These are phyloP conservation scores for Grantiella picta DNA, from an alignment of 2,113 vertebrate species.

Conservation along the genomic window DNA sequence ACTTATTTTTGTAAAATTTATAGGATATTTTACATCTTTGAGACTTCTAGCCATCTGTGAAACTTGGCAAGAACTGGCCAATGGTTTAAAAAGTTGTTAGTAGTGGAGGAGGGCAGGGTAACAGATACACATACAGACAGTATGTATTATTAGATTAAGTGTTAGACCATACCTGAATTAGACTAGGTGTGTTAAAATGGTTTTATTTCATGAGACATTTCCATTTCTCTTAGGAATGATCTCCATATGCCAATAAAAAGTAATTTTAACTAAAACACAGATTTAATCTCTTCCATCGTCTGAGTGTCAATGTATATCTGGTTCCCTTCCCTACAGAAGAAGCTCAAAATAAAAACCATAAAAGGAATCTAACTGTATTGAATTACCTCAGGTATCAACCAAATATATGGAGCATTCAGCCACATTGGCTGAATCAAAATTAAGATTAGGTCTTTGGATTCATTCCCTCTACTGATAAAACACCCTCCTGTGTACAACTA, in stretches of 20 bases:
- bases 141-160: constrained; percentile 14
- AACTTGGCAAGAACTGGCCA: constrained; percentile 32
- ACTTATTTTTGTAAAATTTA: constrained; percentile 3
- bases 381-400: not conserved
- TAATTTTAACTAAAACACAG: not conserved
- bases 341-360: not conserved
- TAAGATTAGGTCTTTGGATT: not conserved
- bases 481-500: not conserved
- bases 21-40: constrained; percentile 8
- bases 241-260: not conserved
- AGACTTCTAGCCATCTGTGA: constrained; percentile 29
- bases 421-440: not conserved
- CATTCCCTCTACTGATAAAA: not conserved
- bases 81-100: constrained; percentile 2
- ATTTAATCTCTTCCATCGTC: not conserved
- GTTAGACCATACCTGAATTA: constrained; percentile 2
- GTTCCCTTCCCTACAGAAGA: not conserved
- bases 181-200: not conserved
- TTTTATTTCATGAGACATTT: not conserved
- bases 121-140: not conserved
- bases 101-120: not conserved
- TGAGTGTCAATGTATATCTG: not conserved
- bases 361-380: not conserved
- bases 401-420: not conserved
- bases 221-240: not conserved